Evolutionary conservation across 2,797 vertebrate genomes (phyloP).

Genomic region (Poeciliopsis presidionis): DNA sequence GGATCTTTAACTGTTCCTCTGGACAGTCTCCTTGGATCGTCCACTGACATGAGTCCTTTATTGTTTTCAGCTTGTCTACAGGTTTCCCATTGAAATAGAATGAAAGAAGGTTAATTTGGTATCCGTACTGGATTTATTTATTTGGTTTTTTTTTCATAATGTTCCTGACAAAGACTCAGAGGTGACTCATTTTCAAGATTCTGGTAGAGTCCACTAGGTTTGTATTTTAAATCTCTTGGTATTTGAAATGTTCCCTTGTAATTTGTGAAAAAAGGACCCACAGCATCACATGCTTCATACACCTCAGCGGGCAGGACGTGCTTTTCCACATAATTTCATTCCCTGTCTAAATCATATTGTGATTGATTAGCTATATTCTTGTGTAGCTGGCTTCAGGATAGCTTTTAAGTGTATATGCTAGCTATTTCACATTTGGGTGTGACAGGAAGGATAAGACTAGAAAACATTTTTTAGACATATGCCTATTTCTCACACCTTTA

Average conservation of each 20-base stretch:
- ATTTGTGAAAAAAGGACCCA: not conserved
- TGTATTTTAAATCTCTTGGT: not conserved
- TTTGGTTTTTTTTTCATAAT: not conserved
- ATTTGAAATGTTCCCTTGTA: not conserved
- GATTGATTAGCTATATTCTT: not conserved
- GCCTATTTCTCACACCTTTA: not conserved
- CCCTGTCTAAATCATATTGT: not conserved
- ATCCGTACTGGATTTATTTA: no score
- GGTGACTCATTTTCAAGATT: not conserved
- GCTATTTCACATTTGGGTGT: not conserved
- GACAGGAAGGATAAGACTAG: not conserved
- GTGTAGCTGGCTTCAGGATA: not conserved
- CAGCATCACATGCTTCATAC: not conserved
- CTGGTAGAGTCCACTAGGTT: not conserved
- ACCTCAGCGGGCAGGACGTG: not conserved
- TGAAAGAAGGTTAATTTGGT: not conserved
- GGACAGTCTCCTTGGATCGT: not conserved
- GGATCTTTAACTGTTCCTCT: not conserved
- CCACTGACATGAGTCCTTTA: not conserved
- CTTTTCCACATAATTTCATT: not conserved
- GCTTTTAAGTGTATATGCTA: not conserved
- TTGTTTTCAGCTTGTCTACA: not conserved
- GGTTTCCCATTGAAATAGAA: not conserved
- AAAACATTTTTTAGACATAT: not conserved
- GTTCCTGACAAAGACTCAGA: not conserved